Conservation (phyloP, 2,888 invertebrate species). For the Lypha dubia region DNA sequence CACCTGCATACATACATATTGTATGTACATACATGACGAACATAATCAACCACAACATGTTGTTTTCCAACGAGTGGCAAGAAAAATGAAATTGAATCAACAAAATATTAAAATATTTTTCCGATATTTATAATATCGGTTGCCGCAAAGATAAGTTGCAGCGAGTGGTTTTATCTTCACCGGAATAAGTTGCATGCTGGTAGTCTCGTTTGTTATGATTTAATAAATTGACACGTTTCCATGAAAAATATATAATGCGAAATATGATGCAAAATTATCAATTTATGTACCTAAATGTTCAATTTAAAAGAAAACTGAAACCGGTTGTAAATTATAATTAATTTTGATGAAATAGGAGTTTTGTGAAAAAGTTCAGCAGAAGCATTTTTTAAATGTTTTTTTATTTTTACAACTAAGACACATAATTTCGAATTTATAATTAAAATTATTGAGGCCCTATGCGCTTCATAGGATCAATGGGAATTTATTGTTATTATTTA, state of each 20-base stretch:
- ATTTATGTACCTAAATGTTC: no score
- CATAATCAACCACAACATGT: constrained; percentile 7
- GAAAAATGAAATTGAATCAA: not conserved
- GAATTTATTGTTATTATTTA: no score
- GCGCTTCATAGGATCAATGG: no score
- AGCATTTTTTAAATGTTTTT: no score
- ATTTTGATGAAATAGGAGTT: no score
- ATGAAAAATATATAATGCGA: not conserved
- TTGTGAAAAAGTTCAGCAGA: no score
- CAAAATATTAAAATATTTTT: not conserved
- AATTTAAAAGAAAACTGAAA: no score
- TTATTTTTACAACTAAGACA: no score
- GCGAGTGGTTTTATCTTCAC: not conserved
- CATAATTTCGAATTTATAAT: no score
- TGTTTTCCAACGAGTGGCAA: not conserved
- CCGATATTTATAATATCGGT: not conserved
- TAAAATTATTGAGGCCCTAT: no score
- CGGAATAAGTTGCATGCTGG: not conserved
- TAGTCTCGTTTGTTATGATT: not conserved
- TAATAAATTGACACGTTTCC: constrained; percentile 19
- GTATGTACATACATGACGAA: not conserved
- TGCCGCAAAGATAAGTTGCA: not conserved
- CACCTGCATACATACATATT: no score
- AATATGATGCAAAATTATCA: not conserved
- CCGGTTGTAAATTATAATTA: no score